Evolutionary conservation across 92 coral and sea anemone genomes (phyloP).

Genomic region (Actinostola sp.): DNA sequence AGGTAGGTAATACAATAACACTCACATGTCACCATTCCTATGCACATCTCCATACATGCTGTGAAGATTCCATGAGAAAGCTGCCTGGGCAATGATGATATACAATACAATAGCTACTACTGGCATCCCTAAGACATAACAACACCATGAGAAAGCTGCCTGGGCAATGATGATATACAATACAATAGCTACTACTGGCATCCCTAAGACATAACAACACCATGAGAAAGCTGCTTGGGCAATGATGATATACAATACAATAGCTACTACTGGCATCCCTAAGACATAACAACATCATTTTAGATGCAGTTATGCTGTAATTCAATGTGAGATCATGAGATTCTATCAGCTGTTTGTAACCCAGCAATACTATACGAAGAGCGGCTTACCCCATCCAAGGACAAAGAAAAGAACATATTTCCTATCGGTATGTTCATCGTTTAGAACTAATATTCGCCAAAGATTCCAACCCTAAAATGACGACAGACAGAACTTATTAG

Average conservation of each 20-base stretch:
- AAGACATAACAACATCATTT: constrained; percentile 44
- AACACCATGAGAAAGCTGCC: constrained; percentile 79
- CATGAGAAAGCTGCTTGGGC: constrained; percentile 80
- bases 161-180: constrained; percentile 73
- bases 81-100: constrained; percentile 79
- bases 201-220: constrained; percentile 54
- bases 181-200: constrained; percentile 76
- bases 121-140: constrained; percentile 69
- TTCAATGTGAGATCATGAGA: no score
- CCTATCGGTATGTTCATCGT: constrained; percentile 94
- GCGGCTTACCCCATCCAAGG: constrained; percentile 93
- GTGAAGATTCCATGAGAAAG: constrained; percentile 77
- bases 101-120: constrained; percentile 78
- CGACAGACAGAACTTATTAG: neutral
- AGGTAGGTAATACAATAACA: neutral
- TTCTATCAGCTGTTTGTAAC: no score
- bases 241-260: constrained; percentile 74
- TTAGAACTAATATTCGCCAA: constrained; percentile 90
- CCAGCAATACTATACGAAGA: neutral
- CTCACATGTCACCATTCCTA: constrained; percentile 95
- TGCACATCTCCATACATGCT: constrained; percentile 97
- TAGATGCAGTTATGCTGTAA: no score
- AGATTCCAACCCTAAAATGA: constrained; percentile 90
- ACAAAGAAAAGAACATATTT: constrained; percentile 89
- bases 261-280: constrained; percentile 79